phyloP scores from a whole-genome alignment of 2,797 vertebrate species.

The Manis crassicaudata region DNA sequence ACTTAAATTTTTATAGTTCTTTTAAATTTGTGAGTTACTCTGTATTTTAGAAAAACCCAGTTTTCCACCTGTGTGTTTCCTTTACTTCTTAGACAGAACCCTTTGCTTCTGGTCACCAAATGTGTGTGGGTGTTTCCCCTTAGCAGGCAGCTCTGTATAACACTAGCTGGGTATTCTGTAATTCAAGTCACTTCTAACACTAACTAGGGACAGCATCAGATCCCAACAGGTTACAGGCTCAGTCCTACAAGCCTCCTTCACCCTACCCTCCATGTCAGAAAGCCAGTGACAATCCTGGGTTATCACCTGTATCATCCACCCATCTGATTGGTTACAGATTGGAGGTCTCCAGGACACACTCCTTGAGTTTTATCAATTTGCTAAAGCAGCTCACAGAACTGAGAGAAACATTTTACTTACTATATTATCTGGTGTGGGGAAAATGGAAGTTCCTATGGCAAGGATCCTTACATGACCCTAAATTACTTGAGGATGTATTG shows the following conservation, averaged over 20 bases:
- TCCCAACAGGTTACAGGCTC: not conserved
- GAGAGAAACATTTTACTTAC: not conserved
- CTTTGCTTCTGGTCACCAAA: not conserved
- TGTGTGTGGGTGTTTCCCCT: not conserved
- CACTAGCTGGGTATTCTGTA: not conserved
- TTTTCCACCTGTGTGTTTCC: not conserved
- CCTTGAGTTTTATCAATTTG: not conserved
- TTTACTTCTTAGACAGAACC: not conserved
- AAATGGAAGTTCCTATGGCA: too few species aligned
- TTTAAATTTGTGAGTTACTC: not conserved
- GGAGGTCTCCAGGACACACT: not conserved
- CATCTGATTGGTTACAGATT: not conserved
- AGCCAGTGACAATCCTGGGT: not conserved
- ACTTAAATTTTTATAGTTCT: conserved; percentile 29
- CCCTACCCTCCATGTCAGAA: not conserved
- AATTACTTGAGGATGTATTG: too few species aligned
- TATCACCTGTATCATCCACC: not conserved
- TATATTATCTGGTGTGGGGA: not conserved
- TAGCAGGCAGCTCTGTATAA: not conserved
- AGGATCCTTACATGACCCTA: too few species aligned
- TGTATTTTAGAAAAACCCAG: not conserved
- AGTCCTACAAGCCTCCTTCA: not conserved
- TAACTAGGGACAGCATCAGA: too few species aligned
- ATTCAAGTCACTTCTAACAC: not conserved
- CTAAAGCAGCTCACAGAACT: not conserved